Base-by-base conservation (phyloP, 2,113 vertebrate genomes). In the Centrocercus urophasianus region DNA sequence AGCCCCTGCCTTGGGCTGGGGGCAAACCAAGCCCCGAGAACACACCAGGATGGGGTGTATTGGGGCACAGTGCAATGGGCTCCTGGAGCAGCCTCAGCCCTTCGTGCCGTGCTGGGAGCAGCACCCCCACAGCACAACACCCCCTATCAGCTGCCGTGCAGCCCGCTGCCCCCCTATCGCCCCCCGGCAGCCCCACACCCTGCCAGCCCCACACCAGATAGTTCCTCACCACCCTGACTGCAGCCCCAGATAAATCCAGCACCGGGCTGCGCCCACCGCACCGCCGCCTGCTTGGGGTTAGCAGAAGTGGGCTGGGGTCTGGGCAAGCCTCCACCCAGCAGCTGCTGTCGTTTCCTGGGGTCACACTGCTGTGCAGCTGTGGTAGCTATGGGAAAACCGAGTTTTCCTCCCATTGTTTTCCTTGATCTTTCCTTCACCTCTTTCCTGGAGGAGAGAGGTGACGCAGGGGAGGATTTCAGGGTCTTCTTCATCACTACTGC, bases 31-130 rank as follows among this genome's bases (percentile, higher is more conserved):
- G 34, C 65, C 45, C 59, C 6, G 43, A 64, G 42, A 65, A 52
- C 71, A 42, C 2, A 42, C 2, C 8, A 1, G 0, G 2, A 20
- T 3, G 56, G 61, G 56, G 50, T 21, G 42, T 27, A 25, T 6
- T 0, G 1, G 5, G 34, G 9, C 8, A 0, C 0, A 8, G 9
- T 36, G 15, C 16, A 27, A 27, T 47, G 7, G 24, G 1, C 1
- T 65, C 28, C 50, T 30, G 18, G 28, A 16, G 28, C 56, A 8
- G 45, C 43, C 36, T 66, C 52, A 59, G 61, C 20, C 21, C 1
- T 6, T 80, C 59, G 14, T 1, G 54, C 73, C 0, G 5, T 5
- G 40, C 57, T 15, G 1, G 25, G 4, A 1, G 71, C 1, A 36
- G 22, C 83, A 20, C 10, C 48, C 43, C 59, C 1, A 0, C 3